Evolutionary conservation across 2,113 vertebrate genomes (phyloP), one percentile per base, ranked within the genome.

Genomic region (Lepisosteus oculatus): DNA sequence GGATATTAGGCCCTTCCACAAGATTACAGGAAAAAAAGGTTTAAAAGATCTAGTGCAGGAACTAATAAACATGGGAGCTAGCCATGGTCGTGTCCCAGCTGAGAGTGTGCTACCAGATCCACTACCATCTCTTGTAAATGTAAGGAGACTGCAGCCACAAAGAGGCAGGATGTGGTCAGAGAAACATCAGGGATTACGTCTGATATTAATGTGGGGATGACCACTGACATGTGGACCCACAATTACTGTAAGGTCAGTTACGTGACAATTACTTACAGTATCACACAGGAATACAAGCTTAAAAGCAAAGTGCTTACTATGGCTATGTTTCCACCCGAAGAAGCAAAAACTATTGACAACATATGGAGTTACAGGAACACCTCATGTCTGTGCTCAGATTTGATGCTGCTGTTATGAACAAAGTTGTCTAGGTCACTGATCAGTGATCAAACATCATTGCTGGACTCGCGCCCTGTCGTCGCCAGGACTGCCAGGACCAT

Each of bases 311-410:
- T 70, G 15, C 41, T 70, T 7, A 61, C 69, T 41, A 70, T 55
- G 7, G 55, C n/a, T n/a, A 70, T 61, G 43, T 61, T 61, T n/a
- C 3, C 69, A 8, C 29, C 4, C 6, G 14, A 70, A 7, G 69
- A 70, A 7, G 55, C 69, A 29, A 70, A 70, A 61, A 70, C 69
- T 9, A 56, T 3, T 44, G 69, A 44, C 9, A 70, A 70, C 43
- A 70, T 70, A 1, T 3, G 56, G 1, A 61, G 43, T 43, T 70
- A 8, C 55, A 61, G 42, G 3, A 43, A 14, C 69, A 61, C 11
- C 56, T 70, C 4, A 56, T 70, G 55, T 15, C 54, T n/a, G 55
- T 45, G 4, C 57, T 70, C n/a, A n/a, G 43, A 4, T 70, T 70
- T 70, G 69, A 70, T 61, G 3, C 69, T 3, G 14, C 43, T 61